Base-by-base conservation (phyloP, 2,797 vertebrate genomes). In the Muraenolepis orangiensis region DNA sequence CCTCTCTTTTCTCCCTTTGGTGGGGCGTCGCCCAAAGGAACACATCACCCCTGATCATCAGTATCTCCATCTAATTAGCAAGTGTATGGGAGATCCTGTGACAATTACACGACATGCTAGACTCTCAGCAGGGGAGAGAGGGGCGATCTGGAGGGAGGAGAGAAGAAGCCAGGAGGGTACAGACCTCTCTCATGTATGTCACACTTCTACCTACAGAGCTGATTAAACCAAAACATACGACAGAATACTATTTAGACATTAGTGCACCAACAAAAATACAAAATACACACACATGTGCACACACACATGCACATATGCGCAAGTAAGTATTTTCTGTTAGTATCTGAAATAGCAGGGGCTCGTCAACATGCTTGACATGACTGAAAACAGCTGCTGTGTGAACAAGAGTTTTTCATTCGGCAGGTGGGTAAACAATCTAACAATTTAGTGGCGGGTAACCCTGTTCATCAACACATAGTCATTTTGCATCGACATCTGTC, bases 321-420 rank as follows among this genome's bases (percentile, higher is more conserved):
- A 30, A 20, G 2, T 12, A 29, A 3, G 69, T 67, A 18, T 70
- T 23, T 68, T 23, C 28, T 57, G 68, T 67, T 69, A 78, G 86
- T 85, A 85, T 87, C 79, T 74, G 66, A 14, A 74, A 70, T 88
- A 90, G 86, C 87, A 87, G 87, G 66, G 10, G 32, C 42, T 70
- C 75, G 70, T 80, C 84, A 86, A 87, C 80, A 73, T 26, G 30
- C 14, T 7, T 64, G 6, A n/a, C n/a, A 82, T 81, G 81, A 68
- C 31, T 23, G 46, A 32, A 85, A 79, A 79, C 88, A 90, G 86
- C 81, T 90, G 90, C 75, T 85, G 82, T 85, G 77, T 81, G 85
- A 32, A 34, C 29, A 78, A 38, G 72, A 81, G n/a, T 78, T 74
- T 69, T 74, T 64, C 66, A 69, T 78, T 67, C 36, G 78, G 82